phyloP scores from a whole-genome alignment of 2,113 vertebrate species.

The Phyllostomus hastatus region DNA sequence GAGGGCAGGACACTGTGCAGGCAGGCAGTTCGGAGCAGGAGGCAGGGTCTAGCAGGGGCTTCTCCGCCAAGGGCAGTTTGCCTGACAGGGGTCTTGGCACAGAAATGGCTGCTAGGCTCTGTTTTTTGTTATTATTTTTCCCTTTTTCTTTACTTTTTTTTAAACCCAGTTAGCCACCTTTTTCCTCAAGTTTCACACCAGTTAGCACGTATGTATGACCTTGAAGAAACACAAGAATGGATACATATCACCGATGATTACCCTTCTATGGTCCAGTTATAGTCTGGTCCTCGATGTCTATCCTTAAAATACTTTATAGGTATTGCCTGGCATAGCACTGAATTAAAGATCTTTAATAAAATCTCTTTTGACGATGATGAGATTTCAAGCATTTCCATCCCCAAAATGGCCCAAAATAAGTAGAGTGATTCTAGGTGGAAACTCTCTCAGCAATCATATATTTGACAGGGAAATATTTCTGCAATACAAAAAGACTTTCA shows the following conservation, averaged over 20 bases:
- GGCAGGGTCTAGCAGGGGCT: neutral
- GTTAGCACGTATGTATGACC: neutral
- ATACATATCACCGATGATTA: neutral
- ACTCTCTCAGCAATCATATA: neutral
- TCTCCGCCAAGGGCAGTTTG: neutral
- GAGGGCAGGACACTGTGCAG: neutral
- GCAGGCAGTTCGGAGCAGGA: neutral
- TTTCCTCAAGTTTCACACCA: neutral
- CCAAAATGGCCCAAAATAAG: neutral
- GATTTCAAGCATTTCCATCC: neutral
- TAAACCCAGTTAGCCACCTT: neutral
- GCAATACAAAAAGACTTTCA: neutral
- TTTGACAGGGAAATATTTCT: constrained; percentile 19
- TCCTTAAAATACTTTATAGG: neutral
- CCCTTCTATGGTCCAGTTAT: neutral
- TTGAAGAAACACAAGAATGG: neutral
- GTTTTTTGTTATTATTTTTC: neutral
- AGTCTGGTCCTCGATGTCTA: neutral
- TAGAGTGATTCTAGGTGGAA: neutral
- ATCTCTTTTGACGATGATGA: neutral
- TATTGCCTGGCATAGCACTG: neutral
- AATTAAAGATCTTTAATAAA: neutral
- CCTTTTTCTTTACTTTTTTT: neutral
- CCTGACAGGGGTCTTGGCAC: neutral
- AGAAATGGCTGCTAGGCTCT: neutral